phyloP scores from a whole-genome alignment of 2,888 invertebrate species.

The Keiferia lycopersicella region DNA sequence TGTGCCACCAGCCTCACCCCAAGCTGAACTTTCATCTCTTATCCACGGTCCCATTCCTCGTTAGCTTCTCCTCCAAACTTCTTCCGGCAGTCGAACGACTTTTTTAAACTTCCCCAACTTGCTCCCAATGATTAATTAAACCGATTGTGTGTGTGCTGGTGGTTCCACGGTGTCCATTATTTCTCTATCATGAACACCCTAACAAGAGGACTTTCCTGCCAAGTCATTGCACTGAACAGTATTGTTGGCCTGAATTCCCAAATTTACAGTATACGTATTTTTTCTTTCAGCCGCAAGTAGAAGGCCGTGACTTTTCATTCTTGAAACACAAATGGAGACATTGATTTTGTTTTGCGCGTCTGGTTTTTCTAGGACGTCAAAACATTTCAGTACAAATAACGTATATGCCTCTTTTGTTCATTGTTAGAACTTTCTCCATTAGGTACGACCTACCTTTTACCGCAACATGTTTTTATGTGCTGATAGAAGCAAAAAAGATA shows the following conservation, averaged over 20 bases:
- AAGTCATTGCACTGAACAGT: conserved; percentile 69
- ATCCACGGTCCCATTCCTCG: conserved; percentile 70
- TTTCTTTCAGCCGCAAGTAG: conserved; percentile 43
- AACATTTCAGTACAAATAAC: background rate
- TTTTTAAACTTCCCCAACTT: conserved; percentile 72
- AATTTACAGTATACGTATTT: conserved; percentile 50
- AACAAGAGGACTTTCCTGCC: conserved; percentile 65
- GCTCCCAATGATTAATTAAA: conserved; percentile 78
- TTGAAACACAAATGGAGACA: conserved; percentile 58
- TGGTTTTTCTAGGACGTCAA: conserved; percentile 23
- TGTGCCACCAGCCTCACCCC: conserved; percentile 19
- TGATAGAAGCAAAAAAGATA: background rate
- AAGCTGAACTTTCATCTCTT: conserved; percentile 68
- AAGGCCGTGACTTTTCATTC: conserved; percentile 52
- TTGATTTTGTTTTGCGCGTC: conserved; percentile 32
- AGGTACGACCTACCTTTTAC: background rate
- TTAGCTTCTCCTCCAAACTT: conserved; percentile 79
- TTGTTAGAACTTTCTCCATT: background rate
- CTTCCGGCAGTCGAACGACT: conserved; percentile 63
- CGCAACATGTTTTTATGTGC: background rate
- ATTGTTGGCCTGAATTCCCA: conserved; percentile 54
- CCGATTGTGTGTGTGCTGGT: conserved; percentile 76
- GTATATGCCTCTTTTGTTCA: background rate
- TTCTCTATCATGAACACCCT: conserved; percentile 59
- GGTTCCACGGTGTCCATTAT: conserved; percentile 68